phyloP scores from a whole-genome alignment of 2,888 invertebrate genomes.

The Idaea biselata region DNA sequence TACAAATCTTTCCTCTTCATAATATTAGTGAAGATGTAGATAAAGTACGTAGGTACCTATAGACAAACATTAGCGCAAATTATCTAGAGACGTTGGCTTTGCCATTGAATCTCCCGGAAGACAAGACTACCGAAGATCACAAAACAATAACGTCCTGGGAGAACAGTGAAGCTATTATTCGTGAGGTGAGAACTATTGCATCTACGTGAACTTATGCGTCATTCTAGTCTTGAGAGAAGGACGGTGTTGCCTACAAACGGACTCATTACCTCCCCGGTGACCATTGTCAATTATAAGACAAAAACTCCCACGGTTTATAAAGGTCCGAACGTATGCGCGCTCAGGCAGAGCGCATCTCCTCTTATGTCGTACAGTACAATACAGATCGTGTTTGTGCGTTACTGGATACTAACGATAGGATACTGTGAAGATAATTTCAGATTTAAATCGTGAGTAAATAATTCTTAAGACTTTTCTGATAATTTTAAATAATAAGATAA shows the following conservation, averaged over 20 bases:
- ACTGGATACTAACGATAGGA: neutral
- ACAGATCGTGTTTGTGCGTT: conserved; percentile 51
- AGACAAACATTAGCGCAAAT: too few species aligned
- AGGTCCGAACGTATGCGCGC: conserved; percentile 61
- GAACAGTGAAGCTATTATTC: conserved; percentile 43
- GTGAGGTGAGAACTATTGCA: conserved; percentile 57
- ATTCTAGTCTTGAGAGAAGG: conserved; percentile 55
- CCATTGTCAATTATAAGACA: conserved; percentile 76
- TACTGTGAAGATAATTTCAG: conserved; percentile 4
- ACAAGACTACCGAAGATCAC: neutral
- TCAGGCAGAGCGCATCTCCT: conserved; percentile 73
- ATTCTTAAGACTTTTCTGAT: conserved; percentile 6
- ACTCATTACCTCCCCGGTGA: conserved; percentile 74
- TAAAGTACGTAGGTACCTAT: too few species aligned
- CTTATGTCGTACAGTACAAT: conserved; percentile 44
- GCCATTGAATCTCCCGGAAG: neutral
- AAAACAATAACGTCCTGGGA: conserved; percentile 31
- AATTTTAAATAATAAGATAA: too few species aligned
- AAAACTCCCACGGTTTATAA: conserved; percentile 80
- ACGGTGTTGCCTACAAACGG: conserved; percentile 72
- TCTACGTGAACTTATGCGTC: conserved; percentile 22
- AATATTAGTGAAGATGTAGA: too few species aligned
- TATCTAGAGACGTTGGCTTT: too few species aligned
- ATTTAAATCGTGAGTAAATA: conserved; percentile 11
- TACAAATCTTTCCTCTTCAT: too few species aligned